Base-by-base conservation (phyloP, 2,113 vertebrate species). In the Pungitius pungitius region DNA sequence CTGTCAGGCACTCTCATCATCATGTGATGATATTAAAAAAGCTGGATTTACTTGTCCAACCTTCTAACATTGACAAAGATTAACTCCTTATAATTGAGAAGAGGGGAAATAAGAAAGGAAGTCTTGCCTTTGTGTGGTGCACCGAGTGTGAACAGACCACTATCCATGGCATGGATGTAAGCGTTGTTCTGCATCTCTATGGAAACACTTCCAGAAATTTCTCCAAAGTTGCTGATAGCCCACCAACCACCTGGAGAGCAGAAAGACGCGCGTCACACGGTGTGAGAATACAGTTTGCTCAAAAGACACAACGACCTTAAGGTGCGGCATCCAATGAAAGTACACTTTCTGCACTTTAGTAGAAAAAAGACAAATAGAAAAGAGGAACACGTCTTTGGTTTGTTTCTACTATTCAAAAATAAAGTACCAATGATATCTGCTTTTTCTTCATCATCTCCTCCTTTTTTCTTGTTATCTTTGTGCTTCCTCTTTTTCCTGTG, bases 131-230 rank as follows among this genome's bases (percentile, higher is more conserved):
- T 94, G 85, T 99, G 97, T 22, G 97, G 97, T 1, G 96, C 95
- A 76, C 97, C 97, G 20, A 99, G 82, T 0, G 98, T 99, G 88
- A 99, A 98, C 39, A 99, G 96, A 10, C 98, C 98, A 1, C 95
- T 97, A 85, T 99, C 97, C 6, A 99, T 90, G 4, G 97, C 97
- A 55, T 96, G 97, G 62, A 99, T 90, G 58, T 97, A 99, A 0
- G 96, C 90, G 84, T 95, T 96, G 90, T 92, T 95, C 84, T 96
- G 96, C 97, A 99, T 97, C 91, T 99, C 97, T 85, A 99, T 96
- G 18, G 96, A 96, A 80, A 99, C 95, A 0, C 92, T 94, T 81
- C 97, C 97, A 22, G 94, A 94, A 84, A 99, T 96, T 69, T 98
- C 96, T 71, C 95, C 96, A 0, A 99, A 96, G 77, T 89, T 92